Conservation (phyloP, 1,140 invertebrate genomes). For the Drosophila ananassae region DNA sequence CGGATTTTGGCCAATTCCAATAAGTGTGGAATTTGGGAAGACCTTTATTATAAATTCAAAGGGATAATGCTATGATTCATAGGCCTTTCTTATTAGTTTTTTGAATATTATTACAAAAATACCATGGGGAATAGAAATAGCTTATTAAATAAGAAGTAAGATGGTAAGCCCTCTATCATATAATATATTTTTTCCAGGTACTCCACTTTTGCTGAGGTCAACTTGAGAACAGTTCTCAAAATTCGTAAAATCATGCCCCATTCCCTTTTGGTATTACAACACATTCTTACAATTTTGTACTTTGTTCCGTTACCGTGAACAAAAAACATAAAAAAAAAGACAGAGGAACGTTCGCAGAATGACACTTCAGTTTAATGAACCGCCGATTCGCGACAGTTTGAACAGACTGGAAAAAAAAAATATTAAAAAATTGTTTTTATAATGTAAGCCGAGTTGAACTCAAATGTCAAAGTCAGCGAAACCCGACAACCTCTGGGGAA, state of each 20-base stretch:
- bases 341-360: conserved; percentile 61
- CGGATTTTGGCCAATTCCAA: conserved; percentile 26
- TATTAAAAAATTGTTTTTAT: conserved; percentile 6
- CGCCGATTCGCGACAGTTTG: conserved; percentile 54
- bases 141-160: background rate
- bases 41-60: conserved; percentile 24
- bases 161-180: background rate
- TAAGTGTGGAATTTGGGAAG: conserved; percentile 9
- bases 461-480: conserved; percentile 51
- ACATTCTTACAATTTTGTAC: conserved; percentile 57
- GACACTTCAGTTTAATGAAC: conserved; percentile 79
- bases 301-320: conserved; percentile 51
- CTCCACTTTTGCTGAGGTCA: conserved; percentile 18
- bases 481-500: conserved; percentile 17
- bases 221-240: conserved; percentile 28
- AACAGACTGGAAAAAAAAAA: conserved; percentile 14
- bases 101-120: conserved; percentile 1
- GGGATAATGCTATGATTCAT: conserved; percentile 2
- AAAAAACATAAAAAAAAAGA: conserved; percentile 13
- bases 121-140: background rate
- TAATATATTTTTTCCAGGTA: conserved; percentile 2
- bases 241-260: conserved; percentile 51
- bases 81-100: background rate
- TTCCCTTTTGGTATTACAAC: conserved; percentile 56
- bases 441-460: conserved; percentile 20